phyloP scores from a whole-genome alignment of 1,140 invertebrate genomes.

The Drosophila bipectinata region DNA sequence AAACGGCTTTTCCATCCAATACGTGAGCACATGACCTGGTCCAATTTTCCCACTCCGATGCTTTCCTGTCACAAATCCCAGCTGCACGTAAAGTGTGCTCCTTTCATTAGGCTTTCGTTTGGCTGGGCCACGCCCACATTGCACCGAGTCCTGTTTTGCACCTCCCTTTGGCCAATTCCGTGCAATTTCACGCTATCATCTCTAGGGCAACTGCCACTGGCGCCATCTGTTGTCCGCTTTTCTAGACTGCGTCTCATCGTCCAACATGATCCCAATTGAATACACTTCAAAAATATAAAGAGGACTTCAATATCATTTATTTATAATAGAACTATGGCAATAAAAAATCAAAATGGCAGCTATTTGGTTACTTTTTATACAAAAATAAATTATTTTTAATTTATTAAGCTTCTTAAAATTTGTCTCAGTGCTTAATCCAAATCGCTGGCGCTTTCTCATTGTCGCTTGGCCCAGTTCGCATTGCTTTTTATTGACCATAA shows the following conservation, averaged over 20 bases:
- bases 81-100: slow-evolving; percentile 5
- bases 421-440: background rate
- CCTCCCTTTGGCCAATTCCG: slow-evolving; percentile 18
- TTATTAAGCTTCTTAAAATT: too few species aligned
- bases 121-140: too few species aligned
- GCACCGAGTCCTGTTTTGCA: background rate
- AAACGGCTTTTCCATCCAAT: background rate
- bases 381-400: too few species aligned
- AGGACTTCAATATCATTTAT: too few species aligned
- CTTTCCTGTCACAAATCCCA: background rate
- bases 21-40: background rate
- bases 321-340: too few species aligned
- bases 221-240: slow-evolving; percentile 51
- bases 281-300: background rate
- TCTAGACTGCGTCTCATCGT: slow-evolving; percentile 6
- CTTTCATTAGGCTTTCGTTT: slow-evolving; percentile 20
- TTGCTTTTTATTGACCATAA: slow-evolving; percentile 82
- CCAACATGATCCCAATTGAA: slow-evolving; percentile 1
- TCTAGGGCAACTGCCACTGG: slow-evolving; percentile 17
- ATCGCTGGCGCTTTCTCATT: slow-evolving; percentile 48
- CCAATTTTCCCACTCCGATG: background rate
- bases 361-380: too few species aligned
- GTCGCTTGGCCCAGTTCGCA: slow-evolving; percentile 59
- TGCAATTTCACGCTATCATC: slow-evolving; percentile 34
- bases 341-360: background rate